These are phyloP conservation scores for Phymanthus crucifer DNA, from an alignment of 92 coral and sea anemone genomes.

Conservation along the genomic window DNA sequence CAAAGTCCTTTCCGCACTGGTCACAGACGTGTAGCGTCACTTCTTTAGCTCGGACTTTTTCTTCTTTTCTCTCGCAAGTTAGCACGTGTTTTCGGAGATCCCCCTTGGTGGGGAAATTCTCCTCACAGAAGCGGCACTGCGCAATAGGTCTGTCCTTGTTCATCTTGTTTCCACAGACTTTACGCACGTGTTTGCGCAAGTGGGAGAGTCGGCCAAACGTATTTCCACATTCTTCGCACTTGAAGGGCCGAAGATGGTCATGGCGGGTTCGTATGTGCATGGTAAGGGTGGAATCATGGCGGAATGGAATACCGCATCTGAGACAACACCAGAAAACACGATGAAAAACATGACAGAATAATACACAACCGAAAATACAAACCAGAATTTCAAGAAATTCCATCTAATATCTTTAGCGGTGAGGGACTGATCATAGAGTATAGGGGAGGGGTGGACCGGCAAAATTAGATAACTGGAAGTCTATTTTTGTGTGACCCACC, in stretches of 20 bases:
- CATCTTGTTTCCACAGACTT: slow-evolving; percentile 96
- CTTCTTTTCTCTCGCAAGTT: slow-evolving; percentile 89
- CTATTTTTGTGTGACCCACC: too few species aligned
- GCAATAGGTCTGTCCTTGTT: slow-evolving; percentile 94
- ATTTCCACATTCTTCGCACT: slow-evolving; percentile 95
- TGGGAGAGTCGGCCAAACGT: slow-evolving; percentile 97
- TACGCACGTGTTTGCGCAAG: slow-evolving; percentile 91
- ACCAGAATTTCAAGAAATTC: too few species aligned
- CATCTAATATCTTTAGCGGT: too few species aligned
- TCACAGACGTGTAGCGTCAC: slow-evolving; percentile 98
- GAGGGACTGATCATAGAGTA: too few species aligned
- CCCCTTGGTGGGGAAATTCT: slow-evolving; percentile 93
- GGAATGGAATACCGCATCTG: slow-evolving; percentile 95
- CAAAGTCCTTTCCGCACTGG: slow-evolving; percentile 95
- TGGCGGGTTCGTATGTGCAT: slow-evolving; percentile 99
- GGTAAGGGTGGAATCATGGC: slow-evolving; percentile 98
- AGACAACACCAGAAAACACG: not conserved
- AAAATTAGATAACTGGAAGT: too few species aligned
- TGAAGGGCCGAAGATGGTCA: slow-evolving; percentile 97
- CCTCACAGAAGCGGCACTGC: slow-evolving; percentile 99
- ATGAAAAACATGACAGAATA: not conserved
- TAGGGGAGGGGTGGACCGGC: too few species aligned
- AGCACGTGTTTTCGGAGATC: slow-evolving; percentile 92
- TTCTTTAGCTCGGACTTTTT: slow-evolving; percentile 75
- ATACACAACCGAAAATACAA: too few species aligned